These are phyloP conservation scores for Phoeniculus purpureus DNA, from an alignment of 2,797 vertebrate species.

Conservation along the genomic window DNA sequence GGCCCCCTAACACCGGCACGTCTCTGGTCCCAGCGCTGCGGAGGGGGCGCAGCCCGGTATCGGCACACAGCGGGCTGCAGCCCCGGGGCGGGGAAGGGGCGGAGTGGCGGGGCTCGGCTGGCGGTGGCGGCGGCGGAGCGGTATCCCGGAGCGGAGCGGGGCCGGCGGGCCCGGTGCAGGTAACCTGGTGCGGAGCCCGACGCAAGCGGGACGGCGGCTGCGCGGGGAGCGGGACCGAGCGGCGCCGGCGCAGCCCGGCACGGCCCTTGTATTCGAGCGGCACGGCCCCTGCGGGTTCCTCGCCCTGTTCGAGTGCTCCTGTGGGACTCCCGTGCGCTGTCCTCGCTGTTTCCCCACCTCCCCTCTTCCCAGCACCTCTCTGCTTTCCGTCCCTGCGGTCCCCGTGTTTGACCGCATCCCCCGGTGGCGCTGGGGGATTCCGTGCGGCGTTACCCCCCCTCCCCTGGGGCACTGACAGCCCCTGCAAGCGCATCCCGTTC, in stretches of 20 bases:
- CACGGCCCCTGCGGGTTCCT: background rate
- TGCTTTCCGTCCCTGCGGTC: background rate
- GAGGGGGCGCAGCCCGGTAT: background rate
- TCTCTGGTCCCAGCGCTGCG: background rate
- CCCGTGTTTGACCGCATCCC: background rate
- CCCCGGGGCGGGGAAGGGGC: background rate
- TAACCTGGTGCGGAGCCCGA: background rate
- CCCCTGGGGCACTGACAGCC: background rate
- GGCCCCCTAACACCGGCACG: background rate
- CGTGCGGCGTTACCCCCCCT: background rate
- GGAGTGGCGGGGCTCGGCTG: background rate
- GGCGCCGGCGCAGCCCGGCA: background rate
- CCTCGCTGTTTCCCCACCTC: background rate
- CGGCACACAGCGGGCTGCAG: too few species aligned
- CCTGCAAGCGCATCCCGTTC: accelerated
- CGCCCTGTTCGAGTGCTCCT: background rate
- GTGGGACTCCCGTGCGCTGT: background rate
- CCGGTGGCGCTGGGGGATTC: too few species aligned
- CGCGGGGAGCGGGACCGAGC: background rate
- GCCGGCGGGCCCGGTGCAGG: background rate
- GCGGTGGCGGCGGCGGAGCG: background rate
- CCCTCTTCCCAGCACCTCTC: background rate
- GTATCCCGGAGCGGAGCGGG: background rate
- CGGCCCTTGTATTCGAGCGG: background rate
- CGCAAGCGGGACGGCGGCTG: background rate